These are phyloP conservation scores for Echiichthys vipera DNA, from an alignment of 2,797 vertebrate genomes.

Conservation along the genomic window DNA sequence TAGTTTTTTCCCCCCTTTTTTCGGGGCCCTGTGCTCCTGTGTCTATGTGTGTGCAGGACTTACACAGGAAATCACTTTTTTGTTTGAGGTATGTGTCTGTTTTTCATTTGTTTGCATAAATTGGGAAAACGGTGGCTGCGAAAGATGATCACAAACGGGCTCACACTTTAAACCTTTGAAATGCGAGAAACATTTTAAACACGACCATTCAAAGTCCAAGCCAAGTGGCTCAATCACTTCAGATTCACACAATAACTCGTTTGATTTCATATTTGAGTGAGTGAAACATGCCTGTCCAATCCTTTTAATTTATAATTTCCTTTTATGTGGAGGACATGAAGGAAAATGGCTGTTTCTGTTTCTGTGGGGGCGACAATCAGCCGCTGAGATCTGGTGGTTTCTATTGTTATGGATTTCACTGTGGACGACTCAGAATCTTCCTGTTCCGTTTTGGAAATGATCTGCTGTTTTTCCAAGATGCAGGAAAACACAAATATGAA, in stretches of 20 bases:
- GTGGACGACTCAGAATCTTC: neutral
- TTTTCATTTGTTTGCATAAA: slow-evolving; percentile 18
- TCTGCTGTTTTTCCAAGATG: neutral
- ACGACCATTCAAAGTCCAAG: neutral
- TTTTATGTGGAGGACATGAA: neutral
- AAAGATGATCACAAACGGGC: neutral
- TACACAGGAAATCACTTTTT: slow-evolving; percentile 26
- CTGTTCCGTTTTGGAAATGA: neutral
- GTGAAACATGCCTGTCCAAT: neutral
- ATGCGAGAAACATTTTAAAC: neutral
- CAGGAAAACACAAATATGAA: neutral
- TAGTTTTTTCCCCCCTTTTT: slow-evolving; percentile 8
- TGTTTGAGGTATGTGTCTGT: slow-evolving; percentile 65
- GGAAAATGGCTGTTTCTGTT: neutral
- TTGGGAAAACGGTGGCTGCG: neutral
- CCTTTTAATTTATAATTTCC: neutral
- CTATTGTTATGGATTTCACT: neutral
- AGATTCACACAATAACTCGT: neutral
- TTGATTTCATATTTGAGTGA: neutral
- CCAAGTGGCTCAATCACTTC: neutral
- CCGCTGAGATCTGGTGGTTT: neutral
- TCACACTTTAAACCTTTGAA: neutral
- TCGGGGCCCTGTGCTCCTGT: neutral
- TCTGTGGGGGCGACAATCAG: neutral
- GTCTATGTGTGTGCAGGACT: slow-evolving; percentile 19